Base-by-base conservation (phyloP, 1,140 invertebrate genomes). In the Nebria ingens region DNA sequence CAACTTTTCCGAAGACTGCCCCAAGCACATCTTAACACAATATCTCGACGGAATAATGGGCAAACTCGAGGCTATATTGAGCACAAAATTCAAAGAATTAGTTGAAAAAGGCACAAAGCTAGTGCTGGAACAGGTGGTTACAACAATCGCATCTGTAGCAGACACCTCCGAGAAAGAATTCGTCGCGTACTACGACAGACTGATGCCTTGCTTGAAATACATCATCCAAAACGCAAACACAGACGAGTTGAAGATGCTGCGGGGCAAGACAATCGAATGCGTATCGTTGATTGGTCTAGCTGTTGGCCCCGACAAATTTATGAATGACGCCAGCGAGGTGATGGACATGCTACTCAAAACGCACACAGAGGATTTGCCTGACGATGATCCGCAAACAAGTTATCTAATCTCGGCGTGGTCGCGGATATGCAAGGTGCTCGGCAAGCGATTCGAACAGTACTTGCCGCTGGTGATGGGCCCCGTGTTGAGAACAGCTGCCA, bases 371-470 rank as follows among this genome's bases (percentile, higher is more conserved):
- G 77, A 82, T 59, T 69, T 93, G 57, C 84, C 89, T 2, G 93
- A 95, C 62, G 95, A 98, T 71, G 95, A 98, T 79, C 95, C 95
- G 1, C 95, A 98, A 73, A 89, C 94, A 20, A 94, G 93, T 12
- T 99, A 98, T 74, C 84, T 99, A 68, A 98, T 99, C 56, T 94
- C 93, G 2, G 95, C 96, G 0, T 99, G 97, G 97, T 94, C 96
- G 0, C 79, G 97, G 63, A 97, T 99, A 70, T 99, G 97, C 73
- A 97, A 96, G 74, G 93, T 99, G 64, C 51, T 69, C 76, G 85
- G 89, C 52, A 89, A 91, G 69, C 86, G 93, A 63, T 99, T 99
- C 67, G 89, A 95, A 65, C 92, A 93, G 61, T 99, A 99, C 72
- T 78, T 99, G 42, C 96, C 96, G 2, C 75, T 96, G 68, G 97